These are phyloP conservation scores for Solenopsis invicta DNA, from an alignment of 1,140 invertebrate species.

Conservation along the genomic window DNA sequence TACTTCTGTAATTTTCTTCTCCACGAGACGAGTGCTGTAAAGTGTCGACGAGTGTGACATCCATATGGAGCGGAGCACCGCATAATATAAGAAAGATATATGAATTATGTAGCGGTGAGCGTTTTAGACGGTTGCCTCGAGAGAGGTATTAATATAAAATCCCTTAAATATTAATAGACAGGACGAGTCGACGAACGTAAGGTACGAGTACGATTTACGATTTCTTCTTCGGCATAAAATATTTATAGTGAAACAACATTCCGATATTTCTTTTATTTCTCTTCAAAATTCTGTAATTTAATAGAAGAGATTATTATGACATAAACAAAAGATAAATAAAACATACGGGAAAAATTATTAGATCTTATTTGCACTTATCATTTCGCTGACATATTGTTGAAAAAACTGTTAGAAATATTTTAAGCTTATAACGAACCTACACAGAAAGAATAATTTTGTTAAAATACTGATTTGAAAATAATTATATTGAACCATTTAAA, in stretches of 20 bases:
- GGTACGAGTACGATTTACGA: neutral
- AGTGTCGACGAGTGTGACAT: constrained; percentile 7
- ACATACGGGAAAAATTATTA: neutral
- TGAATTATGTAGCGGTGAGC: constrained; percentile 40
- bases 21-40: neutral
- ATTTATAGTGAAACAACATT: neutral
- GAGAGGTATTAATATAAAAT: constrained; percentile 43
- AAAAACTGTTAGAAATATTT: no score
- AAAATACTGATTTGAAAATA: no score
- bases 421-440: no score
- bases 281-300: neutral
- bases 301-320: neutral
- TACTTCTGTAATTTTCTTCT: constrained; percentile 14
- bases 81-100: constrained; percentile 45
- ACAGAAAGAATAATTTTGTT: no score
- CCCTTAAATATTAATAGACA: constrained; percentile 47
- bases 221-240: neutral
- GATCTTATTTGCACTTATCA: no score
- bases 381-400: no score
- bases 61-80: neutral
- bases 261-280: neutral
- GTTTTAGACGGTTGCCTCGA: constrained; percentile 34
- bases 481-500: no score
- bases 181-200: neutral
- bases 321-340: neutral